Base-by-base conservation (phyloP, 1,140 invertebrate species). In the Mamestra configurata region DNA sequence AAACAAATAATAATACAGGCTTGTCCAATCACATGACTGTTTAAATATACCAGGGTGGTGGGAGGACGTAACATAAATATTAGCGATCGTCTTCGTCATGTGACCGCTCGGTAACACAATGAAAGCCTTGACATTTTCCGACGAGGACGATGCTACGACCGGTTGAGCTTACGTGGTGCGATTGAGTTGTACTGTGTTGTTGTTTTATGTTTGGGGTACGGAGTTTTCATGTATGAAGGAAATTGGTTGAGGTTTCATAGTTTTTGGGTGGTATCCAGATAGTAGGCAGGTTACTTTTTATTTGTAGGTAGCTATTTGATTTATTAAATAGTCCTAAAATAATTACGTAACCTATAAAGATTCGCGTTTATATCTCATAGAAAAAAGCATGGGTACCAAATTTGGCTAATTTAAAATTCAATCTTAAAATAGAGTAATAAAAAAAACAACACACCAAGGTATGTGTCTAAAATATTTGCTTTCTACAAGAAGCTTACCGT, bases 41-140 rank as follows among this genome's bases (percentile, higher is more conserved):
- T 76, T 76, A 49, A 61, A 64, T 49, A 49, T 76, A 68, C 7
- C 22, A 49, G 73, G 55, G 57, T 61, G 73, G 55, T 57, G 61
- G 37, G 55, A 18, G 53, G 70, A 24, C 24, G 20, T 64, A 77
- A 77, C 76, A 81, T 82, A 82, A 88, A 86, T 88, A 86, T 86
- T 85, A 70, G 82, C 79, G 64, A 84, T 82, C 77, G 79, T 89
- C 88, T 82, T 84, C 77, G 79, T 89, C 89, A 89, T 88, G 88
- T 87, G 89, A 89, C 84, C 77, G 72, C 61, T 55, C 51, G 35
- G 40, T 46, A 75, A 80, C 77, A 88, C 88, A 88, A 90, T 85
- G 70, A 78, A 80, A 87, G 82, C 89, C 89, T 90, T 90, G 89
- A 90, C 89, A 89, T 90, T 90, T 86, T 76, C 78, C 78, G 79